phyloP scores from a whole-genome alignment of 2,888 invertebrate genomes.

The Drosophila ezoana region DNA sequence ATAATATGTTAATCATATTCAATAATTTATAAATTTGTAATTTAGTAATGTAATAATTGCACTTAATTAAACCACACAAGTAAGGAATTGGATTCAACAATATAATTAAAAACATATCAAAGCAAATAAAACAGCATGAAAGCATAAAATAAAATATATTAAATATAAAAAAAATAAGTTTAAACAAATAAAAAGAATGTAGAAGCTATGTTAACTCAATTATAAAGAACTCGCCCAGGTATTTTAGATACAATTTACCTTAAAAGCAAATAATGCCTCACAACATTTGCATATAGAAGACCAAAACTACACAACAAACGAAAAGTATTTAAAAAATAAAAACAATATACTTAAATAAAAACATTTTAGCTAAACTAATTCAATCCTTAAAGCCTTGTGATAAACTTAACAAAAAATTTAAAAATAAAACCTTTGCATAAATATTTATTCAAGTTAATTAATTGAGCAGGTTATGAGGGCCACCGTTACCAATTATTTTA shows the following conservation, averaged over 20 bases:
- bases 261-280: slow-evolving; percentile 31
- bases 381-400: slow-evolving; percentile 68
- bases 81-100: slow-evolving; percentile 69
- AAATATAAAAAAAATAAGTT: slow-evolving; percentile 17
- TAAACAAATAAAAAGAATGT: slow-evolving; percentile 17
- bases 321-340: slow-evolving; percentile 16
- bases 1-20: not conserved
- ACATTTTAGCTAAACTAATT: slow-evolving; percentile 33
- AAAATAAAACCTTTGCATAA: slow-evolving; percentile 60
- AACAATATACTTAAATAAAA: slow-evolving; percentile 33
- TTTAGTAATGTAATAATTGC: not conserved
- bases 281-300: slow-evolving; percentile 47
- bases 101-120: slow-evolving; percentile 75
- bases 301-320: slow-evolving; percentile 37
- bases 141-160: slow-evolving; percentile 35
- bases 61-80: not conserved
- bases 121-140: slow-evolving; percentile 43
- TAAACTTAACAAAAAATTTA: slow-evolving; percentile 50
- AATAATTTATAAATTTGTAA: not conserved
- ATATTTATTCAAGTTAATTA: slow-evolving; percentile 59
- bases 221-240: slow-evolving; percentile 57
- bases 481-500: slow-evolving; percentile 66
- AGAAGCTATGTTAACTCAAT: slow-evolving; percentile 64
- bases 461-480: slow-evolving; percentile 74
- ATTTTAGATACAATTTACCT: slow-evolving; percentile 74